Base-by-base conservation (phyloP, 2,888 invertebrate genomes). In the Eupithecia pulchellata region DNA sequence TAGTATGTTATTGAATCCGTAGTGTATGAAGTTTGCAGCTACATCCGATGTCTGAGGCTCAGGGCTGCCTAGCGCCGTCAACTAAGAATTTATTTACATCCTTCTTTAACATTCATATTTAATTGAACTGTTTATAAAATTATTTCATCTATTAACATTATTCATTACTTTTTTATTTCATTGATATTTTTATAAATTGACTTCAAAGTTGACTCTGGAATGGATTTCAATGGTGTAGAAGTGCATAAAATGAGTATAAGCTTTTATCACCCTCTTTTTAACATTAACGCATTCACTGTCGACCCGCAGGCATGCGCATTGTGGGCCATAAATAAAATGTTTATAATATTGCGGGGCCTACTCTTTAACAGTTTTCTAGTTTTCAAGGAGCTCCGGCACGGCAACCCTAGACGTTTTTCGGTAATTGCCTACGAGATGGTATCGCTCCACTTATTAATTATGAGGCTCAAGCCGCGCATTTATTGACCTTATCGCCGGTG, bases 401-500 rank as follows among this genome's bases (percentile, higher is more conserved):
- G 84, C 84, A 85, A 78, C 83, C 81, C 81, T 80, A 81, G 81
- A 81, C 52, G 84, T 87, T 86, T 89, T 89, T 89, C 83, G 87
- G 88, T 91, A 90, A 90, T 90, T 89, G 87, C 86, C 86, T 84
- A 77, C 72, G 78, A 85, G 90, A 91, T 88, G 77, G 75, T 89
- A 91, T 90, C 89, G 82, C 84, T 77, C 81, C 79, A 85, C 86
- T 89, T 92, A 92, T 92, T 92, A 91, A 91, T 91, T 91, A 91
- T 86, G 88, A 89, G 84, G 80, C 81, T 84, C 83, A 84, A 88
- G 84, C 86, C 87, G 89, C 89, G 89, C 89, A 90, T 91, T 92
- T 92, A 92, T 91, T 89, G 91, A 90, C 90, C 91, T 88, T 92
- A 93, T 92, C 92, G 91, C 92, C 92, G 91, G 91, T 88, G 81